Base-by-base conservation (phyloP, 2,113 vertebrate species). In the Corynorhinus townsendii region DNA sequence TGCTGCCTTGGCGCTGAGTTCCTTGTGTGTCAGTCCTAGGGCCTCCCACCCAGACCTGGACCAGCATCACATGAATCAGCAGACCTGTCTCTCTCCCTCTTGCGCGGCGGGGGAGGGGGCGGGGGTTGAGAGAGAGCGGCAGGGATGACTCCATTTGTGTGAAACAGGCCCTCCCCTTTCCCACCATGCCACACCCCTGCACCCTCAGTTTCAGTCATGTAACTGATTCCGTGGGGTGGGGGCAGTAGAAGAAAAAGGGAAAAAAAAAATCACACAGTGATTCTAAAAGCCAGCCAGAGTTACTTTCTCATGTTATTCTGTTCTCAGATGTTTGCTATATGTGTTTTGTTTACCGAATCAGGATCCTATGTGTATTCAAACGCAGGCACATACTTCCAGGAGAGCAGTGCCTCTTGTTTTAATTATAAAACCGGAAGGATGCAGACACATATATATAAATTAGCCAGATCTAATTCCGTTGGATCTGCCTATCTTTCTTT, bases 71-170 rank as follows among this genome's bases (percentile, higher is more conserved):
- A 6, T 2, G 79, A 19, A 83, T 62, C 30, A 33, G 64, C 5
- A 62, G 11, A 62, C 59, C 26, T 11, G 11, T 28, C 59, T 24
- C 47, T 59, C 43, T 17, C 11, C 35, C 30, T 85, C 19, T 71
- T 7, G 30, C 22, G 40, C 12, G 3, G 1, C 12, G 19, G 17
- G 19, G 5, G 1, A 4, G 40, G 16, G 3, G 1, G 11, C 6
- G 17, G 19, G 5, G 1, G 28, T 6, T 26, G 24, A 56, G 12
- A 7, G 16, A 71, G 10, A 17, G 11, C 0, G 3, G 12, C 4
- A 3, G 11, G 14, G 26, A 35, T 16, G 11, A 35, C 2, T 3
- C 30, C 68, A 19, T 66, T 56, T 43, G 71, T 66, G 52, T 16
- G 22, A n/a, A 56, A 62, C 33, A 11, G 1, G 4, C 11, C 11